These are phyloP conservation scores for Spodoptera frugiperda DNA, from an alignment of 1,140 invertebrate genomes.

Conservation along the genomic window DNA sequence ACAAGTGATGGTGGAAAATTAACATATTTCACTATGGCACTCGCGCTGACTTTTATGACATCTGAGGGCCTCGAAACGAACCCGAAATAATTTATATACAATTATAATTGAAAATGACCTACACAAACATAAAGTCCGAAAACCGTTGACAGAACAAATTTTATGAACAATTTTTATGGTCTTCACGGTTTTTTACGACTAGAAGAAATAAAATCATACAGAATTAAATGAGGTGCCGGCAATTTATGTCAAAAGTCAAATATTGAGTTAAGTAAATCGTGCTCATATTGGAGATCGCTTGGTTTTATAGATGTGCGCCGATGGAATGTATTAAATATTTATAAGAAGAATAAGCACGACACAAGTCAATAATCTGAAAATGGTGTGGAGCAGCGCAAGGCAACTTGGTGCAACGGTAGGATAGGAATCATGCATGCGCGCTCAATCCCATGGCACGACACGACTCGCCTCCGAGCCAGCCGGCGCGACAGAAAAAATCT, in stretches of 20 bases:
- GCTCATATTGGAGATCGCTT: slow-evolving; percentile 14
- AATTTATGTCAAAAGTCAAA: slow-evolving; percentile 41
- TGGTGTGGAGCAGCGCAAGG: slow-evolving; percentile 35
- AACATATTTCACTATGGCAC: slow-evolving; percentile 64
- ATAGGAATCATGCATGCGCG: slow-evolving; percentile 57
- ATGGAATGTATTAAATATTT: slow-evolving; percentile 1
- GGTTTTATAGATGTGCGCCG: background rate
- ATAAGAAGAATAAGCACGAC: slow-evolving; percentile 27
- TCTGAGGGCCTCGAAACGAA: slow-evolving; percentile 30
- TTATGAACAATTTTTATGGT: slow-evolving; percentile 39
- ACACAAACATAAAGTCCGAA: slow-evolving; percentile 38
- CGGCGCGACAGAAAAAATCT: slow-evolving; percentile 71
- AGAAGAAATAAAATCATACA: slow-evolving; percentile 30
- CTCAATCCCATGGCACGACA: slow-evolving; percentile 55
- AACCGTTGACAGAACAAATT: slow-evolving; percentile 46
- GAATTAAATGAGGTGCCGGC: slow-evolving; percentile 27
- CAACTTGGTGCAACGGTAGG: slow-evolving; percentile 17
- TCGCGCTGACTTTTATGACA: slow-evolving; percentile 58
- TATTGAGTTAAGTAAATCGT: slow-evolving; percentile 37
- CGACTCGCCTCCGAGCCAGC: slow-evolving; percentile 48
- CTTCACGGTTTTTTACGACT: slow-evolving; percentile 34
- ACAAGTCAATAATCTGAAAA: slow-evolving; percentile 48
- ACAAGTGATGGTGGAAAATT: slow-evolving; percentile 54
- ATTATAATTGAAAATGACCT: slow-evolving; percentile 44
- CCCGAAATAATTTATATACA: slow-evolving; percentile 31